phyloP scores from a whole-genome alignment of 2,888 invertebrate species.

The Tanytarsus gracilentus region DNA sequence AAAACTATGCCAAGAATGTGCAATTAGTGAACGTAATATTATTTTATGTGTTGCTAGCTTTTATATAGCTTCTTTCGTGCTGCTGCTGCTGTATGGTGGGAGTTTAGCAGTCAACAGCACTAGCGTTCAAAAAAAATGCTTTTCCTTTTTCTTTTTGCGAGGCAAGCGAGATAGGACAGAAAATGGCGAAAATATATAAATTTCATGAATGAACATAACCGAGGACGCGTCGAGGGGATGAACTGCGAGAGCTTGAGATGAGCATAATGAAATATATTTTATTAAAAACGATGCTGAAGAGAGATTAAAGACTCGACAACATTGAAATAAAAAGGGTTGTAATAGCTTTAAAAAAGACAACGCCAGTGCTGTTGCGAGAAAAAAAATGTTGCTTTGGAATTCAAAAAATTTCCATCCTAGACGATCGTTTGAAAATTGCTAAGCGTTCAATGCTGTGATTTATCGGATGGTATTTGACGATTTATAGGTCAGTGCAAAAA shows the following conservation, averaged over 20 bases:
- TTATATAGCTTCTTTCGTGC: conserved; percentile 23
- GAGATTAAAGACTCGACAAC: not conserved
- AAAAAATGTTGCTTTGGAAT: conserved; percentile 13
- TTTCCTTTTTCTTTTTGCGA: not conserved
- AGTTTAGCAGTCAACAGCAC: not conserved
- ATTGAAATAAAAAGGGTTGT: not conserved
- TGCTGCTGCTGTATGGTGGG: conserved; percentile 3
- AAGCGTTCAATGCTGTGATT: conserved; percentile 24
- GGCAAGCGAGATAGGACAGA: not conserved
- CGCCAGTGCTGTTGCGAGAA: not conserved
- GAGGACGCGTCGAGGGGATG: not conserved
- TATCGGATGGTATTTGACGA: conserved; percentile 27
- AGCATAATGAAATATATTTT: conserved; percentile 29
- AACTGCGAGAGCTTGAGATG: conserved; percentile 14
- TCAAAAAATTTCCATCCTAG: conserved; percentile 22
- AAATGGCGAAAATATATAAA: conserved; percentile 9
- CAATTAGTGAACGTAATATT: conserved; percentile 74
- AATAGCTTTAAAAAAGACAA: not conserved
- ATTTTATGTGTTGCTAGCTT: conserved; percentile 29
- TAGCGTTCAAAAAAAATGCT: conserved; percentile 11
- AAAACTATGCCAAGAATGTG: conserved; percentile 96
- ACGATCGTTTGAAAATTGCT: conserved; percentile 22
- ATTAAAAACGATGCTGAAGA: conserved; percentile 22
- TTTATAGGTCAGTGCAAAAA: too few species aligned
- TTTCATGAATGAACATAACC: not conserved